Conservation (phyloP, 2,797 vertebrate genomes). For the Ctenopoma kingsleyae region DNA sequence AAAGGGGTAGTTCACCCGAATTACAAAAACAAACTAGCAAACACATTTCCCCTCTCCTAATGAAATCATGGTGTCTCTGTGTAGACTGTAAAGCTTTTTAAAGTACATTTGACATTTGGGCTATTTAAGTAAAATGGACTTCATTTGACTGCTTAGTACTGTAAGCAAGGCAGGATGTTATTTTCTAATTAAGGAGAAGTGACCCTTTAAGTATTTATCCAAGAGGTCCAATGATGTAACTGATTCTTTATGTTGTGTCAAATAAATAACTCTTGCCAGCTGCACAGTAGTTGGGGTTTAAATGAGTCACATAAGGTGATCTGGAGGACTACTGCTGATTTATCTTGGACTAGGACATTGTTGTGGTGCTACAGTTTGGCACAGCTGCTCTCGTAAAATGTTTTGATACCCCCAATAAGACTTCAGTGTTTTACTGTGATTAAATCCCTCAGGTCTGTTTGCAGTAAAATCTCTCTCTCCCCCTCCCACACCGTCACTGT, state of each 20-base stretch:
- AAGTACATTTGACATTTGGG: conserved; percentile 11
- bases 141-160: background rate
- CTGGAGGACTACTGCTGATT: conserved; percentile 67
- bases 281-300: conserved; percentile 50
- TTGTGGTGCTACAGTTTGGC: conserved; percentile 74
- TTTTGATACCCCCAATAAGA: conserved; percentile 82
- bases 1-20: background rate
- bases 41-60: background rate
- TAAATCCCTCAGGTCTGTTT: conserved; percentile 78
- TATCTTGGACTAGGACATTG: conserved; percentile 67
- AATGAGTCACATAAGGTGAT: conserved; percentile 69
- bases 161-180: conserved; percentile 9
- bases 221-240: conserved; percentile 15
- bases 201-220: conserved; percentile 23
- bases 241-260: conserved; percentile 34
- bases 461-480: conserved; percentile 68
- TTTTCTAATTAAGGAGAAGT: conserved; percentile 17
- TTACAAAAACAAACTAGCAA: background rate
- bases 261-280: conserved; percentile 36
- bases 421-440: conserved; percentile 83
- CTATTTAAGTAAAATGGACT: conserved; percentile 1
- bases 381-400: conserved; percentile 82
- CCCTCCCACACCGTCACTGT: conserved; percentile 52
- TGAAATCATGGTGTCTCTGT: background rate
- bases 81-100: background rate